These are phyloP conservation scores for Columba livia DNA, from an alignment of 2,113 vertebrate species.

Conservation along the genomic window DNA sequence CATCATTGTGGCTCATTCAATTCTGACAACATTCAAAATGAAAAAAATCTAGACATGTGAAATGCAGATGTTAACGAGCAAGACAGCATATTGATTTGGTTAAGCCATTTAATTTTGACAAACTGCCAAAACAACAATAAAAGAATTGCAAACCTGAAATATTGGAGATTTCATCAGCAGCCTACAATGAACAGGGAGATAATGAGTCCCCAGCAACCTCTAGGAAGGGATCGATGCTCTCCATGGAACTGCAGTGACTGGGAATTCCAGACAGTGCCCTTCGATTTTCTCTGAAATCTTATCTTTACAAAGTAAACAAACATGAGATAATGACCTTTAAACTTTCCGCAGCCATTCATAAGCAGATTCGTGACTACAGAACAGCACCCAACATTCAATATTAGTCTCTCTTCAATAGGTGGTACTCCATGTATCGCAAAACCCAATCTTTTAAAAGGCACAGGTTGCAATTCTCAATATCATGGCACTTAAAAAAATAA, in stretches of 20 bases:
- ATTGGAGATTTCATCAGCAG: conserved; percentile 46
- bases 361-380: conserved; percentile 17
- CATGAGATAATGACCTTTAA: conserved; percentile 69
- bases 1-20: background rate
- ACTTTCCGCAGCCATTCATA: conserved; percentile 55
- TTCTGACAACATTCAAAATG: background rate
- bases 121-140: conserved; percentile 65
- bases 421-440: rapidly evolving
- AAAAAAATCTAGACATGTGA: background rate
- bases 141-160: conserved; percentile 32
- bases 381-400: background rate
- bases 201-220: conserved; percentile 40
- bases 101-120: conserved; percentile 61
- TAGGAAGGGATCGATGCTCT: conserved; percentile 62
- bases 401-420: background rate
- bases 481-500: background rate
- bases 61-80: conserved; percentile 23
- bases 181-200: conserved; percentile 48
- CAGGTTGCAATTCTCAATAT: background rate
- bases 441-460: background rate
- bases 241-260: conserved; percentile 63
- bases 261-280: conserved; percentile 56
- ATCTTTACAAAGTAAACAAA: conserved; percentile 73
- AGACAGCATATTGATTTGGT: conserved; percentile 26
- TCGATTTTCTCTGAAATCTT: conserved; percentile 73